These are phyloP conservation scores for Furcifer pardalis DNA, from an alignment of 2,797 vertebrate species.

Conservation along the genomic window DNA sequence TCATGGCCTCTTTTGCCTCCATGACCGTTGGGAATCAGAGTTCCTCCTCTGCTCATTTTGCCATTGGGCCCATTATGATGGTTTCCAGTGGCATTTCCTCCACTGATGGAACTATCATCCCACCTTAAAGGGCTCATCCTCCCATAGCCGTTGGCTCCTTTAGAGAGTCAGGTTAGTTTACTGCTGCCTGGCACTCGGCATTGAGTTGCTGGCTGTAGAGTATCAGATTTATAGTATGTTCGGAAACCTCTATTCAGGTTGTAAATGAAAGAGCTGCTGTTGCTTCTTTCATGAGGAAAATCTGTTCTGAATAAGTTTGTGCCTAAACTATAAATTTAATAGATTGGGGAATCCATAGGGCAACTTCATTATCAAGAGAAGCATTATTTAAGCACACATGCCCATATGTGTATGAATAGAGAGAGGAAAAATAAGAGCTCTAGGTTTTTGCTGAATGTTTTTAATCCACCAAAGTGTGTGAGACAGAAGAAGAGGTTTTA, in stretches of 20 bases:
- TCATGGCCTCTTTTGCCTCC: too few species aligned
- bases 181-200: too few species aligned
- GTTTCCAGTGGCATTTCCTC: too few species aligned
- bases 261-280: conserved; percentile 61
- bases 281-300: conserved; percentile 60
- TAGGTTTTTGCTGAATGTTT: background rate
- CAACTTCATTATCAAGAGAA: background rate
- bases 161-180: too few species aligned
- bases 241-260: conserved; percentile 43
- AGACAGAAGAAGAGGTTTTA: background rate
- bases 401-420: background rate
- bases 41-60: too few species aligned
- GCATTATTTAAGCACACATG: background rate
- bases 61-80: too few species aligned
- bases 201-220: too few species aligned
- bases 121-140: too few species aligned
- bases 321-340: conserved; percentile 62
- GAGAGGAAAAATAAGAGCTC: background rate
- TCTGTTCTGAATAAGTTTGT: conserved; percentile 67
- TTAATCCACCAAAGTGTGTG: background rate
- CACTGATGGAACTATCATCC: too few species aligned
- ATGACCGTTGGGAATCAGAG: too few species aligned
- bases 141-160: too few species aligned
- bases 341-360: background rate
- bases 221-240: too few species aligned